These are phyloP conservation scores for Calameuta pallipes DNA, from an alignment of 2,888 invertebrate genomes.

Conservation along the genomic window DNA sequence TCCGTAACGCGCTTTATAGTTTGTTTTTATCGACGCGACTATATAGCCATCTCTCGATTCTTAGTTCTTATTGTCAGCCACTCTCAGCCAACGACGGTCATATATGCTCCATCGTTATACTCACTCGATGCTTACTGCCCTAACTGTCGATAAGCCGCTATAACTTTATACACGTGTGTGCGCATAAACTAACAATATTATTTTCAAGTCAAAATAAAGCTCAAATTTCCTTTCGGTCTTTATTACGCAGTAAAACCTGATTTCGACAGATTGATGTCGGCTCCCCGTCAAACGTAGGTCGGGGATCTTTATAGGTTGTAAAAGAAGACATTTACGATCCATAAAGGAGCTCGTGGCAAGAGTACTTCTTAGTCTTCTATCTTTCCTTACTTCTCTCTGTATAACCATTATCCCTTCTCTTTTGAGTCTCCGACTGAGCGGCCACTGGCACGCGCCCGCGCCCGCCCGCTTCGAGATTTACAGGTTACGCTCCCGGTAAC, in stretches of 20 bases:
- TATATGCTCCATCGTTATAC: constrained; percentile 24
- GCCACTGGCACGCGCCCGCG: constrained; percentile 60
- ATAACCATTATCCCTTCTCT: constrained; percentile 43
- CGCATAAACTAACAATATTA: neutral
- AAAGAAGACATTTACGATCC: constrained; percentile 67
- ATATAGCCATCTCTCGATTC: neutral
- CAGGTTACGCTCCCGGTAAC: constrained; percentile 66
- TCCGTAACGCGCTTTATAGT: constrained; percentile 63
- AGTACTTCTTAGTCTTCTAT: constrained; percentile 34
- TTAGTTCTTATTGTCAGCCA: neutral
- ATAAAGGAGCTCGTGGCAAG: constrained; percentile 62
- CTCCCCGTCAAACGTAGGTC: constrained; percentile 47
- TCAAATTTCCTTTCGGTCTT: constrained; percentile 7
- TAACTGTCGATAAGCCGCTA: constrained; percentile 48
- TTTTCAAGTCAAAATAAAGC: constrained; percentile 42
- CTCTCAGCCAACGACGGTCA: neutral
- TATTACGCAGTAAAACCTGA: constrained; percentile 23
- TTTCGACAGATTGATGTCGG: constrained; percentile 28
- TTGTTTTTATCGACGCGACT: constrained; percentile 62
- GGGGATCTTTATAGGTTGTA: constrained; percentile 65
- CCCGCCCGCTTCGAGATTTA: constrained; percentile 61
- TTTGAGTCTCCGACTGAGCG: constrained; percentile 53
- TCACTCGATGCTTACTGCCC: constrained; percentile 34
- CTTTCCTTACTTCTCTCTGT: constrained; percentile 29
- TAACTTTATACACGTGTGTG: constrained; percentile 33